Evolutionary conservation across 2,113 vertebrate genomes (phyloP).

Genomic region (Stomatorhinus ivindoensis): DNA sequence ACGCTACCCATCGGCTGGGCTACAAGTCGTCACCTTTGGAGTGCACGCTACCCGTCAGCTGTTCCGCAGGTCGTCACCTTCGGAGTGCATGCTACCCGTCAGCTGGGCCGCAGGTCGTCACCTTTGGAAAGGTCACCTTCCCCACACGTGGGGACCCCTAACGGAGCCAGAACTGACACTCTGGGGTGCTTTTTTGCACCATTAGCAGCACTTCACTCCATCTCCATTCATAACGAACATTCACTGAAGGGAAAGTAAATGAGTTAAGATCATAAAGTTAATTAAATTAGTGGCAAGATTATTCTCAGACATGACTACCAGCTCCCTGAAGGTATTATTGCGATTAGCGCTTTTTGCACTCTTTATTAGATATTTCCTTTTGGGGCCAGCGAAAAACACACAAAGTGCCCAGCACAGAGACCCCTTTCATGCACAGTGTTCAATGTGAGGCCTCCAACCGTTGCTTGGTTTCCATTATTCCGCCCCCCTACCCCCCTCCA

Average conservation of each 20-base stretch:
- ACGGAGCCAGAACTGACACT: neutral
- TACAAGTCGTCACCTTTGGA: neutral
- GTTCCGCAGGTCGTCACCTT: no score
- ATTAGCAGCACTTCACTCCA: neutral
- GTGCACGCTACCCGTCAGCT: neutral
- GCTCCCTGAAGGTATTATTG: constrained; percentile 3
- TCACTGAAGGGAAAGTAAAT: neutral
- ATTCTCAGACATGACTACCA: constrained; percentile 8
- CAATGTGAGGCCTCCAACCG: neutral
- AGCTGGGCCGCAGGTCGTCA: neutral
- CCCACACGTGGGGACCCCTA: neutral
- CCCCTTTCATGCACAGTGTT: neutral
- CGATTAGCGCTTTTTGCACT: neutral
- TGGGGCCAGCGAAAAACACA: neutral
- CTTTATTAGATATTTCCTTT: neutral
- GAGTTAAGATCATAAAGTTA: constrained; percentile 7
- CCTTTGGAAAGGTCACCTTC: neutral
- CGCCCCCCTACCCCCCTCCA: neutral
- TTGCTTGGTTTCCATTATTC: neutral
- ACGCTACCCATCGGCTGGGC: no score
- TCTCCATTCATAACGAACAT: neutral
- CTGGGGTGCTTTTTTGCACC: neutral
- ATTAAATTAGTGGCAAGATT: constrained; percentile 1
- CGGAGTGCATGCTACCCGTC: no score
- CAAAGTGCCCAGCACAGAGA: neutral